Base-by-base conservation (phyloP, 2,888 invertebrate species). In the Diabrotica balteata region DNA sequence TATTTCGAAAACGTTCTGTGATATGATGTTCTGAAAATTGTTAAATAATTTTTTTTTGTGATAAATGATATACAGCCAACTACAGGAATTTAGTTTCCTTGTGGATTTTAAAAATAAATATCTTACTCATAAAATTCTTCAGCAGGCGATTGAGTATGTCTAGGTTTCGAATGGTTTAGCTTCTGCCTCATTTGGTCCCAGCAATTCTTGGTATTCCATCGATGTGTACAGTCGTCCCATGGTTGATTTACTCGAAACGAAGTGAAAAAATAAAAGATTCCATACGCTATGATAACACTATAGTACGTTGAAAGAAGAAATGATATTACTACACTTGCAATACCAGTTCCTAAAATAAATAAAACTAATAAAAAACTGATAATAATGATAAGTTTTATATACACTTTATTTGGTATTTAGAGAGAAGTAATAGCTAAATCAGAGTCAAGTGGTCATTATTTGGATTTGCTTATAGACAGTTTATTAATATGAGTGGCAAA, bases 301-400 rank as follows among this genome's bases (percentile, higher is more conserved):
- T 97, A 97, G 85, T 97, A 97, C 62, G 96, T 95, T 75, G 96
- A 95, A 91, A 97, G 93, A 81, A 96, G 86, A 86, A 97, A 96
- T 75, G 97, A 96, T 83, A 97, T 94, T 82, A 96, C 91, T 73
- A 97, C 96, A 83, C 95, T 96, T 69, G 96, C 95, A 77, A 97
- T 87, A 68, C 97, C 97, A 75, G 95, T 94, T 79, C 97, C 96
- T 96, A 85, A n/a, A 66, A 60, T 45, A 17, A 53, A 54, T 42
- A 53, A 60, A 54, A 32, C 7, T 63, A 49, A 11, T 32, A 17
- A 10, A 51, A 22, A 44, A 42, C 44, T 4, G 8, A 11, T 32
- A 49, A 10, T 47, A n/a, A 6, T 6, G 11, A 47, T 2, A 47
- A 10, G 10, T 10, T 47, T 1, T 9, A 47, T 47, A 9, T 47